These are phyloP conservation scores for Phylloscopus whistleri DNA, from an alignment of 2,113 vertebrate genomes.

Conservation along the genomic window DNA sequence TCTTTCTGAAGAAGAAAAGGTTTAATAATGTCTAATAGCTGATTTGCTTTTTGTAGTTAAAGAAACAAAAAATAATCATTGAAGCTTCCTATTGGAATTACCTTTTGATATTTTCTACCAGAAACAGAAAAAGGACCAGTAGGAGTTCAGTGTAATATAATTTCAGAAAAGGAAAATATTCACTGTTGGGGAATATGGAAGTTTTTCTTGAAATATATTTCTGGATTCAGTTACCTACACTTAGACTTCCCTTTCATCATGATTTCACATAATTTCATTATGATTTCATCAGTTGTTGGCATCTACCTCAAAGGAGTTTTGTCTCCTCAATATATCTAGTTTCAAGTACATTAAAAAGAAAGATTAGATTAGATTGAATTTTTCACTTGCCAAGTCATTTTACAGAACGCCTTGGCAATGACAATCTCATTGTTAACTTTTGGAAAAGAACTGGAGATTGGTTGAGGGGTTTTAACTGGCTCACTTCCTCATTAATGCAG, in stretches of 20 bases:
- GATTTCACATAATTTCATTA: background rate
- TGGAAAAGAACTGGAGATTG: background rate
- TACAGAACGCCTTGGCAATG: background rate
- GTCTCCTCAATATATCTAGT: background rate
- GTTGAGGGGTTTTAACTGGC: background rate
- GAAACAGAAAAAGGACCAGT: background rate
- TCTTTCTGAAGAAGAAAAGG: background rate
- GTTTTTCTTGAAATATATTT: background rate
- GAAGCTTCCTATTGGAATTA: background rate
- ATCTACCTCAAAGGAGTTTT: background rate
- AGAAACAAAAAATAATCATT: constrained; percentile 7
- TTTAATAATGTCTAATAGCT: background rate
- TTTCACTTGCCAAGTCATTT: background rate
- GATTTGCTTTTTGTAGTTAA: background rate
- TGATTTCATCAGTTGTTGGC: background rate
- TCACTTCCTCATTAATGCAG: constrained; percentile 6
- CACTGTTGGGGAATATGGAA: background rate
- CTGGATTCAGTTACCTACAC: background rate
- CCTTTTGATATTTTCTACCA: background rate
- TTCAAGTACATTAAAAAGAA: background rate
- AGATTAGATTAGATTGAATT: background rate
- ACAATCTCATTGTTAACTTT: background rate
- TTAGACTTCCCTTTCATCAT: background rate
- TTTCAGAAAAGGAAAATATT: background rate
- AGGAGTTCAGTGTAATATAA: background rate